Percentiles rank a stretch among this genome's conserved stretches.
phyloP scores from a whole-genome alignment of 37 sponge, comb jelly and placozoan genomes.

The Geodia barretti region DNA sequence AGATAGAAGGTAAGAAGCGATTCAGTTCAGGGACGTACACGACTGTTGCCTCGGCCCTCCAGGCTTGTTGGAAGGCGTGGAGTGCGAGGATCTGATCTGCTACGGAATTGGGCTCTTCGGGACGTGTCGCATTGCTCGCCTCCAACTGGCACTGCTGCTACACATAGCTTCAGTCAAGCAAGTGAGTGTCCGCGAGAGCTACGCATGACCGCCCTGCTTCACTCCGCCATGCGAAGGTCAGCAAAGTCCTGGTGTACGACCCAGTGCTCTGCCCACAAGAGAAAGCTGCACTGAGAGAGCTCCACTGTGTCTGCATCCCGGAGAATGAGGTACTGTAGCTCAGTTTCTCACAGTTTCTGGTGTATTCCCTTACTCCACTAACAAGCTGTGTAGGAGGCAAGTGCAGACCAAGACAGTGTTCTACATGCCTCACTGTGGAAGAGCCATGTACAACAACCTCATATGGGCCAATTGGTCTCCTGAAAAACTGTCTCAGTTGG shows the following conservation, averaged over 20 bases:
- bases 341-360: background rate
- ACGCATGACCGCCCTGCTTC: background rate
- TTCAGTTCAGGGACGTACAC: too few relatives aligned
- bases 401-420: conserved; percentile 48
- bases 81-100: conserved; percentile 34
- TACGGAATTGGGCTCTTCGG: conserved; percentile 68
- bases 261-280: conserved; percentile 59
- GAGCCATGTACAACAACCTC: conserved; percentile 76
- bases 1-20: background rate
- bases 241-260: conserved; percentile 38
- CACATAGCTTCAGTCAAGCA: background rate
- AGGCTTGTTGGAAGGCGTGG: background rate
- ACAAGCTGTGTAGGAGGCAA: conserved; percentile 47
- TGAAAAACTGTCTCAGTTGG: conserved; percentile 21
- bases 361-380: background rate
- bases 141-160: conserved; percentile 39
- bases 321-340: conserved; percentile 54
- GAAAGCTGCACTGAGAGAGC: conserved; percentile 8
- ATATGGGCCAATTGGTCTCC: conserved; percentile 72
- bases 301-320: conserved; percentile 16
- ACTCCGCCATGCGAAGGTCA: background rate
- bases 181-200: background rate
- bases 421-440: conserved; percentile 79
- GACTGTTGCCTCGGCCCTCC: too few relatives aligned
- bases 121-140: conserved; percentile 24